These are phyloP conservation scores for Carettochelys insculpta DNA, from an alignment of 2,113 vertebrate genomes.

Conservation along the genomic window DNA sequence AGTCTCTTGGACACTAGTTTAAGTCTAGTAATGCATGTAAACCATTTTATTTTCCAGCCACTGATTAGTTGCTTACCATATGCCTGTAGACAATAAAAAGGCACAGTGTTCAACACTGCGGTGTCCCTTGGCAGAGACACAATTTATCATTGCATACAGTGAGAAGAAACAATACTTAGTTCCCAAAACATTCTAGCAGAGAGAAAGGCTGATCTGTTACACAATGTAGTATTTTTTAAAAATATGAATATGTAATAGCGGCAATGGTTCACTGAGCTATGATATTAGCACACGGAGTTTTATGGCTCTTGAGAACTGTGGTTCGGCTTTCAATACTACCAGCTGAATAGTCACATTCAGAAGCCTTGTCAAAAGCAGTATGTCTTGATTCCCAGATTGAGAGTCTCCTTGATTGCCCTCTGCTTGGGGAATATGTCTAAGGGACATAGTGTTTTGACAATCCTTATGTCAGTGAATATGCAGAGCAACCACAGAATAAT, in stretches of 20 bases:
- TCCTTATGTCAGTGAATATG: neutral
- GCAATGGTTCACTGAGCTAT: neutral
- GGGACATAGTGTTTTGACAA: neutral
- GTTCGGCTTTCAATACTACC: neutral
- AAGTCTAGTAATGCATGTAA: neutral
- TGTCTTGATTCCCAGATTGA: neutral
- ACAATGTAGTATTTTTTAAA: neutral
- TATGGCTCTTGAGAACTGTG: neutral
- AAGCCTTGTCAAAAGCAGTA: neutral
- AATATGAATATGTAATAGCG: neutral
- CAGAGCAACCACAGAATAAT: neutral
- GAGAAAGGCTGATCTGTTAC: neutral
- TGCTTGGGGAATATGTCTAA: neutral
- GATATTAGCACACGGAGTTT: neutral
- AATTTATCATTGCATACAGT: neutral
- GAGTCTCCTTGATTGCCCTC: neutral
- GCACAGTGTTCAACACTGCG: neutral
- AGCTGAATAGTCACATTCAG: neutral
- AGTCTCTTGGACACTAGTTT: neutral
- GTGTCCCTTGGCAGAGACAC: neutral
- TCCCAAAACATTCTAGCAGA: neutral
- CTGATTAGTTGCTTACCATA: neutral
- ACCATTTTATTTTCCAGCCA: neutral
- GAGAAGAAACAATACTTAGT: neutral
- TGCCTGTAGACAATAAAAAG: neutral